A percentile compares a stretch with the other conserved stretches of the same genome.
phyloP scores from a whole-genome alignment of 2,113 vertebrate species.

The Pterocles gutturalis region DNA sequence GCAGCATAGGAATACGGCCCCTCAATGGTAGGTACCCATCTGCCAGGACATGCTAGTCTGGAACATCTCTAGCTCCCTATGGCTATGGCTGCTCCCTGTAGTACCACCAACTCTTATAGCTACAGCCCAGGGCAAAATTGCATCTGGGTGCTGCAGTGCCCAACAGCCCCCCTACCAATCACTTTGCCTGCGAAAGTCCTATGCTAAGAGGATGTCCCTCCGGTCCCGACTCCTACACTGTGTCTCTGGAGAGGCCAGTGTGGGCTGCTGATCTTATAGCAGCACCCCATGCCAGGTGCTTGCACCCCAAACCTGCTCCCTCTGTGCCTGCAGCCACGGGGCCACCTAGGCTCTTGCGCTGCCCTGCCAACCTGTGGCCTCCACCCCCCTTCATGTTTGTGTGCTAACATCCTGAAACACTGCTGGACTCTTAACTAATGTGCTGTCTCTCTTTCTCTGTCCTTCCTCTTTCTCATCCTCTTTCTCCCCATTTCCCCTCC shows the following conservation, averaged over 20 bases:
- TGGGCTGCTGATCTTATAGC: neutral
- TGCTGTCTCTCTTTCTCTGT: conserved; percentile 25
- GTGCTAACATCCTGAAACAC: neutral
- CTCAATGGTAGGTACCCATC: conserved; percentile 82
- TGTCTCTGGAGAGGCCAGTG: neutral
- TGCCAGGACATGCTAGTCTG: neutral
- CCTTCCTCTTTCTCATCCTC: neutral
- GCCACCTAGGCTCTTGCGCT: neutral
- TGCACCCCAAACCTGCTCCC: neutral
- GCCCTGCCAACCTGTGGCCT: neutral
- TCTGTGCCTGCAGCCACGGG: fast-evolving
- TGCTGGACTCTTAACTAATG: conserved; percentile 13
- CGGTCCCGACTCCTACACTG: neutral
- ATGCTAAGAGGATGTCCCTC: neutral
- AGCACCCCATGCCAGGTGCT: neutral
- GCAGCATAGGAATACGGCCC: conserved; percentile 71
- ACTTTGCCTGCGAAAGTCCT: neutral
- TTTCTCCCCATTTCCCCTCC: neutral
- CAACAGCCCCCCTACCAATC: neutral
- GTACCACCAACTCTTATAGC: neutral
- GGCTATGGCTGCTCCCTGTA: neutral
- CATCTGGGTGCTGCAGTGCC: neutral
- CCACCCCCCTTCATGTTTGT: neutral
- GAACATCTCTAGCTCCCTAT: neutral
- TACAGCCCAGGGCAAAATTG: neutral